Percentiles rank a stretch among this genome's conserved stretches.
Evolutionary conservation across 2,797 vertebrate genomes (phyloP).

Genomic region (Artibeus jamaicensis): DNA sequence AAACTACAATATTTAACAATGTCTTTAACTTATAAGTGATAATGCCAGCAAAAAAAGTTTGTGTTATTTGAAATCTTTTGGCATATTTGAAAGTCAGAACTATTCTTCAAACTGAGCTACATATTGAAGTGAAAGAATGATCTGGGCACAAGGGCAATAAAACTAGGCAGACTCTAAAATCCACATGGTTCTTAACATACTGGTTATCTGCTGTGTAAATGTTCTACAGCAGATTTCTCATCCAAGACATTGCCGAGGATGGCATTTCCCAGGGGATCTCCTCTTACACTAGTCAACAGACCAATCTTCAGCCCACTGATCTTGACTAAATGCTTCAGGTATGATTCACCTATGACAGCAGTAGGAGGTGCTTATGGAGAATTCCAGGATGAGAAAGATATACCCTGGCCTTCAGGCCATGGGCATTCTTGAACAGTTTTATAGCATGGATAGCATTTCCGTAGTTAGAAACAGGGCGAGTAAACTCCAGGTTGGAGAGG

Average conservation of each 20-base stretch:
- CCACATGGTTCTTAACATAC: neutral
- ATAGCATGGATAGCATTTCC: neutral
- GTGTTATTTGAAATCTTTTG: conserved; percentile 13
- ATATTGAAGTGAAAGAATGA: neutral
- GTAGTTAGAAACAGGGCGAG: neutral
- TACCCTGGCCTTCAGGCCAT: neutral
- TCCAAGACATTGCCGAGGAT: neutral
- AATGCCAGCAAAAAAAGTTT: conserved; percentile 21
- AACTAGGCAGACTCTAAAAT: neutral
- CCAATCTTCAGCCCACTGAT: neutral
- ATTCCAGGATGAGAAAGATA: neutral
- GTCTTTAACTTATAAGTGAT: neutral
- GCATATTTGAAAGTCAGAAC: neutral
- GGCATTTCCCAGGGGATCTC: neutral
- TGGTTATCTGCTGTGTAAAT: neutral
- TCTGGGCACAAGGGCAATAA: neutral
- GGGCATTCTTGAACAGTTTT: neutral
- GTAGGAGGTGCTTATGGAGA: neutral
- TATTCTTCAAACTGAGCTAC: neutral
- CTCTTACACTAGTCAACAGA: neutral
- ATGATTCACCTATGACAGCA: neutral
- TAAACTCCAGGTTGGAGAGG: neutral
- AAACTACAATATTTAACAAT: neutral
- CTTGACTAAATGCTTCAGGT: neutral
- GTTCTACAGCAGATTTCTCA: neutral